Conservation (phyloP, 2,888 invertebrate species). For the Oxyscelio sp. region DNA sequence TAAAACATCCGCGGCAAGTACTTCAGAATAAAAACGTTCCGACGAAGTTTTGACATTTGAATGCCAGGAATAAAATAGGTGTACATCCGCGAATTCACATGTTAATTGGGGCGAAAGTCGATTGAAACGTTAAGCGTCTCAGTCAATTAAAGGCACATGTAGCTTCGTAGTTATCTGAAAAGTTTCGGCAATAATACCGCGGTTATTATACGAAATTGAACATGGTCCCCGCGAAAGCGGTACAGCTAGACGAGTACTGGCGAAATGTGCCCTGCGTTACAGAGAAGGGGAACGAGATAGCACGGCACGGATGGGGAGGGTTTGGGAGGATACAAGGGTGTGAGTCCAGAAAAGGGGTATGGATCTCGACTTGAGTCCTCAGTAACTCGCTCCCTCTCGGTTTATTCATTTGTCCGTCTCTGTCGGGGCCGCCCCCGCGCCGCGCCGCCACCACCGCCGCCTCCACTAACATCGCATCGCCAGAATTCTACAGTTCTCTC, state of each 20-base stretch:
- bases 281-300: constrained; percentile 70
- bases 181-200: constrained; percentile 75
- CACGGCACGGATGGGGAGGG: constrained; percentile 73
- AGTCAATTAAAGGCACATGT: constrained; percentile 74
- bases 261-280: constrained; percentile 67
- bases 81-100: constrained; percentile 49
- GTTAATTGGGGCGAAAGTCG: constrained; percentile 70
- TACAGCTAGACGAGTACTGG: constrained; percentile 59
- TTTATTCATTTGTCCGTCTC: constrained; percentile 36
- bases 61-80: constrained; percentile 52
- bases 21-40: constrained; percentile 20
- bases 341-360: constrained; percentile 87
- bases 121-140: constrained; percentile 61
- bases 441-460: constrained; percentile 68
- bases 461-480: constrained; percentile 82
- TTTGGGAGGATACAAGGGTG: constrained; percentile 84
- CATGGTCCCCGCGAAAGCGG: constrained; percentile 78
- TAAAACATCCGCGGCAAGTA: constrained; percentile 13
- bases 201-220: constrained; percentile 84
- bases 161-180: constrained; percentile 66
- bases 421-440: constrained; percentile 74
- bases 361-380: constrained; percentile 86
- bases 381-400: constrained; percentile 83
- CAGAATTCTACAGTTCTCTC: constrained; percentile 84
- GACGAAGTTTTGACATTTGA: constrained; percentile 53